Base-by-base conservation (phyloP, 2,888 invertebrate species). In the Resseliella maxima region DNA sequence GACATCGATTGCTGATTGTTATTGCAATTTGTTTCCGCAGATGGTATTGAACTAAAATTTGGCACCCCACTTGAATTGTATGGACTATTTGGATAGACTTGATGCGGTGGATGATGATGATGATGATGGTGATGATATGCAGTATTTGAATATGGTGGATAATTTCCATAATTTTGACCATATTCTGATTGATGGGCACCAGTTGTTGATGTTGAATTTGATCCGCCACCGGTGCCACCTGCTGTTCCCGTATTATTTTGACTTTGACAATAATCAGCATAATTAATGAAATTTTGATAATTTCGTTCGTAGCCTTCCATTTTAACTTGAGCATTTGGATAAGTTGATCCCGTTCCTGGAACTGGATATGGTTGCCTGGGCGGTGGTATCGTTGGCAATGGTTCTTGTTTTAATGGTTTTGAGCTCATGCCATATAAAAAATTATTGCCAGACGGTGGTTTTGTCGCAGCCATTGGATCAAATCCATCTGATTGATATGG, bases 301-400 rank as follows among this genome's bases (percentile, higher is more conserved):
- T 91, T 91, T 0, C 91, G 90, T 87, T 91, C 91, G 86, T 91
- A 91, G 35, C 91, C 91, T 88, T 91, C 91, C 90, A 91, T 91
- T 88, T 91, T 91, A 54, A 90, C 86, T 64, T 86, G 59, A 10
- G 86, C 27, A 35, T 38, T 35, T 41, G 64, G 64, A 54, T 64
- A 86, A 41, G 15, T 86, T 59, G 35, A 3, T 15, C 50, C n/a
- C 15, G 72, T n/a, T 5, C 27, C 38, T 24, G 86, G 59, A 8
- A 46, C 6, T 46, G 85, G 31, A 27, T 59, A 54, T 24, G 59
- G 59, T 15, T 86, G 54, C 1, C 64, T 27, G 3, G 72, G 38
- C 31, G 54, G 35, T 15, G 54, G 24, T 41, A 85, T 85, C 21
- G 54, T 15, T 24, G 54, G 18, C 12, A 85, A 59, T 50, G 86